Evolutionary conservation across 2,888 invertebrate species (phyloP), one percentile per base, ranked within the genome.

Genomic region (Catocala sponsa): DNA sequence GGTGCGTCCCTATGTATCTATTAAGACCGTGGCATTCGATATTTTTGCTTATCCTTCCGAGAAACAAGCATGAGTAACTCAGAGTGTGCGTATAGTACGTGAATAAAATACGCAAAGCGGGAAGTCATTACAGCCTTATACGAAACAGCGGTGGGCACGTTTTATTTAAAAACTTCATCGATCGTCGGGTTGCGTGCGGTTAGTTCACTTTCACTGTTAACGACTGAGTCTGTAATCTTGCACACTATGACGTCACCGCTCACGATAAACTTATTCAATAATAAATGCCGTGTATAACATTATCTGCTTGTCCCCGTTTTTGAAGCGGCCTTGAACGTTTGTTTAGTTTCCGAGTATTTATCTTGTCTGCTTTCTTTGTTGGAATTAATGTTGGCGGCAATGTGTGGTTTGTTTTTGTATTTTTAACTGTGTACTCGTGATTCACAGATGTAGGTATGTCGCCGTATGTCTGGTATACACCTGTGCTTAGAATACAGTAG

Each of bases 121-220:
- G 43, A 50, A 57, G 49, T 50, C 13, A 32, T 56, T 35, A 5
- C 38, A 47, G 10, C 33, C 42, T 62, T 50, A 67, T 15, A 46
- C 46, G 47, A 47, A 47, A 35, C 50, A 50, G 48, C 55, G 46
- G 54, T 59, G 62, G 44, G 33, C 47, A 49, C 49, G 52, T 75
- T 56, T 63, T 64, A 61, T 61, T 61, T 64, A 52, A 62, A 25
- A 54, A 67, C 49, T 67, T 48, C 41, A 72, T 72, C 53, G 70
- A 68, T 70, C 65, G 65, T 54, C 46, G 57, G 13, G 50, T 59
- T 65, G 70, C 68, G 70, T 70, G 76, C 55, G 47, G 63, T n/a
- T 49, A n/a, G 54, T 64, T 56, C 44, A 73, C 73, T 74, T 74
- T 75, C 76, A 73, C 74, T 51, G 25, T 49, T 38, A 38, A 38